A percentile compares a stretch with the other conserved stretches of the same genome.
These are phyloP conservation scores for Champsocephalus gunnari DNA, from an alignment of 2,797 vertebrate species.

Conservation along the genomic window DNA sequence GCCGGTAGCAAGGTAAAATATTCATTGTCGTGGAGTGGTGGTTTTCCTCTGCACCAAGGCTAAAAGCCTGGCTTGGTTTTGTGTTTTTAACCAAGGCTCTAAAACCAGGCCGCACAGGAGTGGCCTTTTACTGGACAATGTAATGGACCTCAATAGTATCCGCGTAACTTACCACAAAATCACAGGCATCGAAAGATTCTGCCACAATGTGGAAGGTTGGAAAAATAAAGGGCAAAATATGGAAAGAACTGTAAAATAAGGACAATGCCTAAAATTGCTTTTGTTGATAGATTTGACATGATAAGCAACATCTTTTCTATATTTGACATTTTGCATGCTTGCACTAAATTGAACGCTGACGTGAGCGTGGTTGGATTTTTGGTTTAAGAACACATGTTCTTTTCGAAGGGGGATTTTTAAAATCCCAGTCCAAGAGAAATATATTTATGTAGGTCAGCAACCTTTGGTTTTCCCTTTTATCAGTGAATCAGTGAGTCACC, in stretches of 20 bases:
- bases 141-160: slow-evolving; percentile 73
- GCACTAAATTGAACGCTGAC: neutral
- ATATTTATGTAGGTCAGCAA: slow-evolving; percentile 51
- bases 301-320: neutral
- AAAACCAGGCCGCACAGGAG: slow-evolving; percentile 73
- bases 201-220: slow-evolving; percentile 36
- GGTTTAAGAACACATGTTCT: slow-evolving; percentile 15
- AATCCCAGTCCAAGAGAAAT: slow-evolving; percentile 27
- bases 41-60: slow-evolving; percentile 85
- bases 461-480: slow-evolving; percentile 44
- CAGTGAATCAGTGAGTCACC: slow-evolving; percentile 60
- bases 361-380: neutral
- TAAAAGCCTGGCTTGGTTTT: slow-evolving; percentile 87
- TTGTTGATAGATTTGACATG: slow-evolving; percentile 1
- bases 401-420: slow-evolving; percentile 47
- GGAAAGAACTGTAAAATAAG: slow-evolving; percentile 27
- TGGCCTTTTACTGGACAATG: slow-evolving; percentile 76
- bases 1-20: slow-evolving; percentile 88
- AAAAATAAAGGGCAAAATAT: slow-evolving; percentile 22
- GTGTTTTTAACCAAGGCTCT: slow-evolving; percentile 86
- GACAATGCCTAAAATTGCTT: slow-evolving; percentile 13
- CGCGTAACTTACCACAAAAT: slow-evolving; percentile 67
- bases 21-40: slow-evolving; percentile 86
- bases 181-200: slow-evolving; percentile 41
- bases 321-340: neutral